Percentiles rank a stretch among this genome's conserved stretches.
Evolutionary conservation across 2,113 vertebrate species (phyloP).

Genomic region (Mormyrus iriodes): DNA sequence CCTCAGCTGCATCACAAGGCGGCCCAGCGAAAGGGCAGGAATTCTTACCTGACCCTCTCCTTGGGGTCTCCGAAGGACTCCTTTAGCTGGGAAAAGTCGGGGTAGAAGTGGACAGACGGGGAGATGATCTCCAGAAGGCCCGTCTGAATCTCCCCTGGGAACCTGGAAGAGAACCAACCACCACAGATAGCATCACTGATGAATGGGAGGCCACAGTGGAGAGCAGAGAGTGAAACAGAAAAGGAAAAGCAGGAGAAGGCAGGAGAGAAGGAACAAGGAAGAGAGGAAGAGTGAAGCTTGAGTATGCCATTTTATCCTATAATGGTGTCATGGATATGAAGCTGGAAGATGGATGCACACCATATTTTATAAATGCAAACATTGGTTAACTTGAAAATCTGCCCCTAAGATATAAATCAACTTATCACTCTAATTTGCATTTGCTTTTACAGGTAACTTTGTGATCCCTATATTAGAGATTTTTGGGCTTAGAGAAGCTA

Average conservation of each 20-base stretch:
- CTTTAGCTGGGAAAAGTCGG: slow-evolving; percentile 81
- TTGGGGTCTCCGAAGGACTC: slow-evolving; percentile 92
- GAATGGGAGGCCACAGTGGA: not conserved
- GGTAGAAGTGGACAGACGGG: slow-evolving; percentile 86
- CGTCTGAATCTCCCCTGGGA: slow-evolving; percentile 82
- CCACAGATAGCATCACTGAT: not conserved
- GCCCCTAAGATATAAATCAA: not conserved
- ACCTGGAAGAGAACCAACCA: slow-evolving; percentile 55
- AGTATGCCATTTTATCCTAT: not conserved
- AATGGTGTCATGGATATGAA: not conserved
- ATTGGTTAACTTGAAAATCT: not conserved
- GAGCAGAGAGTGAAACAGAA: not conserved
- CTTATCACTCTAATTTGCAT: not conserved
- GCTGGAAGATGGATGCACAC: not conserved
- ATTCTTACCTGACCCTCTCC: slow-evolving; percentile 79
- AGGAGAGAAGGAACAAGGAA: not conserved
- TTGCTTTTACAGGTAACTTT: not conserved
- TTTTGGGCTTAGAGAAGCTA: not conserved
- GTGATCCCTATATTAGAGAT: not conserved
- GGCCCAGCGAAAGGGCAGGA: not conserved
- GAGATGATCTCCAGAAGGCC: slow-evolving; percentile 89
- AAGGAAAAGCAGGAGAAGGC: not conserved
- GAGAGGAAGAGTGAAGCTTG: not conserved
- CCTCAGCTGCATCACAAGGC: not conserved
- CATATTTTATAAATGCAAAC: not conserved